phyloP scores from a whole-genome alignment of 2,888 invertebrate species.

The Thumatha senex region DNA sequence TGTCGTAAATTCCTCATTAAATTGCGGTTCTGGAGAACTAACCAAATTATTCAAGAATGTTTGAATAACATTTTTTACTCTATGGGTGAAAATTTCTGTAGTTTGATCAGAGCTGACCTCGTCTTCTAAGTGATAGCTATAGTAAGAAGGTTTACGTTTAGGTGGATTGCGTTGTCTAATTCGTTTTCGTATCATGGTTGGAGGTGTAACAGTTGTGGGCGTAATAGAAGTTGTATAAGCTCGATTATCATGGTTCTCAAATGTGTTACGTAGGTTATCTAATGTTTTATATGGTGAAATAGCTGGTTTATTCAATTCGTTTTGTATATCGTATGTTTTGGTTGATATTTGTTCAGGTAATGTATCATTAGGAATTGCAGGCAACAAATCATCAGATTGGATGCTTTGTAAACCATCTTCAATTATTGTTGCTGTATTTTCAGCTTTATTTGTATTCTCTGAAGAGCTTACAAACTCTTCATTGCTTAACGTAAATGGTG shows the following conservation, averaged over 20 bases:
- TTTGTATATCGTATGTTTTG: constrained; percentile 35
- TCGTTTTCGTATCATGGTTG: constrained; percentile 35
- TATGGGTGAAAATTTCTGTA: constrained; percentile 69
- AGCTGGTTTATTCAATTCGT: constrained; percentile 62
- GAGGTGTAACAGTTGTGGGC: not conserved
- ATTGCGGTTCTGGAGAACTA: constrained; percentile 42
- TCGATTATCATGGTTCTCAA: constrained; percentile 37
- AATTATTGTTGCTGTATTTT: constrained; percentile 50
- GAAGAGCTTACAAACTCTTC: constrained; percentile 44
- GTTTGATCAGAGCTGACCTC: constrained; percentile 66
- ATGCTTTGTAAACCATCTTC: constrained; percentile 43
- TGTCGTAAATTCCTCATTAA: constrained; percentile 35
- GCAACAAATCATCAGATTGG: constrained; percentile 23
- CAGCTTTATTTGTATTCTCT: constrained; percentile 54
- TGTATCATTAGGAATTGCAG: constrained; percentile 26
- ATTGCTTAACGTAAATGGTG: constrained; percentile 46
- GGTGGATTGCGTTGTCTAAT: constrained; percentile 31
- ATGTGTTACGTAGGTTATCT: constrained; percentile 65
- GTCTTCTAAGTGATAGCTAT: constrained; percentile 66
- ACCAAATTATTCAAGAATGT: constrained; percentile 64
- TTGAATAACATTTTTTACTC: constrained; percentile 68
- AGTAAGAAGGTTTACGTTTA: constrained; percentile 62
- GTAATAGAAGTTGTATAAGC: constrained; percentile 29
- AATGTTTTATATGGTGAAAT: constrained; percentile 81
- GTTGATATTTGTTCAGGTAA: constrained; percentile 34